Evolutionary conservation across 2,888 invertebrate genomes (phyloP), one percentile per base, ranked within the genome.

Genomic region (Philereme vetulata): DNA sequence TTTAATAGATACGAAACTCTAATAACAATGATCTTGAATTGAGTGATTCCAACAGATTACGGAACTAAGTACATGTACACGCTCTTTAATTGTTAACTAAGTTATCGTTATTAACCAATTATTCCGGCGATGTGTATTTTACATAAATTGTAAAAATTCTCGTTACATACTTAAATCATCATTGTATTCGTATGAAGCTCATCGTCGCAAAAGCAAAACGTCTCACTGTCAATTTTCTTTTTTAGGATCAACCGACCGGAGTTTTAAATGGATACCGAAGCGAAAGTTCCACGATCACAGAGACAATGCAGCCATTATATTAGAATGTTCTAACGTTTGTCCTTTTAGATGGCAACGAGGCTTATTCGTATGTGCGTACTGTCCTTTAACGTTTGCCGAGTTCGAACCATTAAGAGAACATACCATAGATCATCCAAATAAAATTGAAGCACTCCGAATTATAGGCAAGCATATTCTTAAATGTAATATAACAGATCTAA

Each of bases 281-380:
- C 83, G 85, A 77, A 85, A 84, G 82, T 88, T 75, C 81, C 77
- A 85, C 50, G 69, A 90, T 81, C 84, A 84, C 71, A 88, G 90
- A 76, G 85, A 85, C 80, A 90, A 91, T 72, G 90, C 90, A 52
- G 84, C 82, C 43, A 75, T 86, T 58, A 83, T 91, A 56, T 74
- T 91, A 60, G 84, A 88, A 72, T 85, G 75, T 72, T 89, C 90
- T 40, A 91, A 88, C 75, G 82, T 77, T 35, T 83, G 84, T 60
- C 91, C 91, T 0, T 92, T 92, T 72, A 80, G 89, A 63, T 90
- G 88, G 88, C 81, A 79, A 43, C 76, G 86, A 6, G 90, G 90
- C 0, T 67, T 78, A 4, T 92, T 88, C 66, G 76, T 77, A 38
- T 92, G 91, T 64, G 86, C 82, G 1, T 85, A 76, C 67, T 92